Base-by-base conservation (phyloP, 2,888 invertebrate species). In the Drosophila picticornis region DNA sequence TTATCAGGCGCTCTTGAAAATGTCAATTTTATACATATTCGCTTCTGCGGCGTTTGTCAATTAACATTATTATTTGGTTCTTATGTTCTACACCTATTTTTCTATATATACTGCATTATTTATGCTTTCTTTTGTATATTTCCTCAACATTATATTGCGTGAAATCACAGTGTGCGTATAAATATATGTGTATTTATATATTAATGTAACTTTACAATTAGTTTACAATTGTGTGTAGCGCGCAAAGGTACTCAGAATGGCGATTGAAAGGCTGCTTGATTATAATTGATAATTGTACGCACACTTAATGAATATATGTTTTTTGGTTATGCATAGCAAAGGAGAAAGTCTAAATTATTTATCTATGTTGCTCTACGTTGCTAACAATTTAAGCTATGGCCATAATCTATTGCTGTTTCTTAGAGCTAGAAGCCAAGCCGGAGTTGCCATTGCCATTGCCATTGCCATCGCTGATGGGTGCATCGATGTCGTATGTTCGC, bases 401-500 rank as follows among this genome's bases (percentile, higher is more conserved):
- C 22, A 10, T 29, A 11, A 22, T 61, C 52, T 85, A 88, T 52
- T 86, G 69, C 55, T 78, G 77, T 61, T 85, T 85, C 84, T 88
- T 85, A 82, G 81, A 64, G 55, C 71, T 88, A 77, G 79, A 73
- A 61, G 81, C 77, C 85, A 83, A 72, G 90, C 90, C 77, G 93
- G 93, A 90, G 92, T 43, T 64, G 46, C 55, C 62, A 29, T 46
- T 43, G 43, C 43, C 43, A 43, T 9, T 10, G 38, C 38, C 38
- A 40, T 19, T 4, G 38, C 40, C 11, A 55, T 56, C 46, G 1
- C 22, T 48, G 29, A 83, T 88, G 51, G 95, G 95, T 78, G 93
- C 94, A 91, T 95, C 95, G 77, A 56, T 56, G 38, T 56, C 56
- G 16, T 38, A 57, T 16, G 56, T 57, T 31, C 56, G 56, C 19